These are phyloP conservation scores for Limenitis camilla DNA, from an alignment of 2,888 invertebrate species.

Conservation along the genomic window DNA sequence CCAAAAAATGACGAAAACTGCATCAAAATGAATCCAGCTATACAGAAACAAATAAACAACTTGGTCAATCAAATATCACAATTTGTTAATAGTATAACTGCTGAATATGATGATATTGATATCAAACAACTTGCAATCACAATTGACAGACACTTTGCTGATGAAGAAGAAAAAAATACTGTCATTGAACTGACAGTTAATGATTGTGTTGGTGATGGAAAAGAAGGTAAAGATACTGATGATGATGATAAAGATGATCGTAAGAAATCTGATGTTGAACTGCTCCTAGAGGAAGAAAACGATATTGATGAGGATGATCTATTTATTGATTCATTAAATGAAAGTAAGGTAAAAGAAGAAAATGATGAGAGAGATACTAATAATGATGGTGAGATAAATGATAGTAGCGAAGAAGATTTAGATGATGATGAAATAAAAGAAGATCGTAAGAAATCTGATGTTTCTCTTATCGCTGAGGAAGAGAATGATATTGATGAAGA, in stretches of 20 bases:
- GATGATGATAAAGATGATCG: background rate
- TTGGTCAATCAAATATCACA: conserved; percentile 1
- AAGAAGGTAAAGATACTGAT: background rate
- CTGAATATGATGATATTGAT: conserved; percentile 3
- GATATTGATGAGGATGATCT: background rate
- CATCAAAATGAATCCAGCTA: background rate
- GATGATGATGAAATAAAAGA: no score
- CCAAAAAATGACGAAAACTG: conserved; percentile 1
- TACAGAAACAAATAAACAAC: conserved; percentile 2
- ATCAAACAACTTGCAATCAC: background rate
- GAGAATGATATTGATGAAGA: background rate
- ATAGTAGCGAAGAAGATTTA: no score
- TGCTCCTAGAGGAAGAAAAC: no score
- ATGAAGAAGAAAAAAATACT: conserved; percentile 5
- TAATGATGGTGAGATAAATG: background rate
- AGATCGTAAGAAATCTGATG: no score
- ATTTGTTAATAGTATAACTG: background rate
- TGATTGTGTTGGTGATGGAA: background rate
- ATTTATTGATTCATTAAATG: background rate
- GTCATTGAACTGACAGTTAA: conserved; percentile 1
- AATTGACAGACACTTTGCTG: conserved; percentile 5
- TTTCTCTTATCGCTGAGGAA: background rate
- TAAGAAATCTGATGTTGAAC: no score
- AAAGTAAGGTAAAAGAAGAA: background rate
- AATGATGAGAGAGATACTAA: background rate